phyloP scores from a whole-genome alignment of 2,113 vertebrate genomes.

The Halcyon senegalensis region DNA sequence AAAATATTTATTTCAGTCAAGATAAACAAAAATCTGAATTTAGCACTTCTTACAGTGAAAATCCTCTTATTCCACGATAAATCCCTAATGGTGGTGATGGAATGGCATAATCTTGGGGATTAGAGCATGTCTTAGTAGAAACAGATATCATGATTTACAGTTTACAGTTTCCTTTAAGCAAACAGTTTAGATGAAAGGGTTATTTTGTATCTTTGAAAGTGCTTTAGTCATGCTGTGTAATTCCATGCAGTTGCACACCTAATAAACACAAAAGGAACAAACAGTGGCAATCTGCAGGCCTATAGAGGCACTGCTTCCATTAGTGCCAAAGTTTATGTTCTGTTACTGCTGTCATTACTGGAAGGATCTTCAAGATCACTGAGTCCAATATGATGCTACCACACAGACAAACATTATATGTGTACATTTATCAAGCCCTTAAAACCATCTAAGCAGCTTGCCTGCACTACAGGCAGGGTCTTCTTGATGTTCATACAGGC shows the following conservation, averaged over 20 bases:
- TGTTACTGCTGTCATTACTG: neutral
- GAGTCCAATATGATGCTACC: neutral
- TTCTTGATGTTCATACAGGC: neutral
- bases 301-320: conserved; percentile 2
- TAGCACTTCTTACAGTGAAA: conserved; percentile 15
- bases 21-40: conserved; percentile 31
- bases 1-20: conserved; percentile 47
- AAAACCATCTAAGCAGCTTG: neutral
- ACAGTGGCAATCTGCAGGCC: conserved; percentile 53
- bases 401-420: neutral
- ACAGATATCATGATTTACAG: conserved; percentile 48
- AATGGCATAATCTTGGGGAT: conserved; percentile 54
- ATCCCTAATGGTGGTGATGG: neutral
- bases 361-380: neutral
- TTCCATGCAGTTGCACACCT: conserved; percentile 59
- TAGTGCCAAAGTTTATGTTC: conserved; percentile 12
- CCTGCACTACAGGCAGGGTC: neutral
- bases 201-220: conserved; percentile 64
- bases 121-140: conserved; percentile 60
- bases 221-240: conserved; percentile 52
- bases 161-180: conserved; percentile 57
- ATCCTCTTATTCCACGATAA: conserved; percentile 48
- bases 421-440: neutral
- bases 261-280: conserved; percentile 58
- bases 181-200: conserved; percentile 58